Evolutionary conservation across 2,797 vertebrate species (phyloP).

Genomic region (Sebastolobus altivelis): DNA sequence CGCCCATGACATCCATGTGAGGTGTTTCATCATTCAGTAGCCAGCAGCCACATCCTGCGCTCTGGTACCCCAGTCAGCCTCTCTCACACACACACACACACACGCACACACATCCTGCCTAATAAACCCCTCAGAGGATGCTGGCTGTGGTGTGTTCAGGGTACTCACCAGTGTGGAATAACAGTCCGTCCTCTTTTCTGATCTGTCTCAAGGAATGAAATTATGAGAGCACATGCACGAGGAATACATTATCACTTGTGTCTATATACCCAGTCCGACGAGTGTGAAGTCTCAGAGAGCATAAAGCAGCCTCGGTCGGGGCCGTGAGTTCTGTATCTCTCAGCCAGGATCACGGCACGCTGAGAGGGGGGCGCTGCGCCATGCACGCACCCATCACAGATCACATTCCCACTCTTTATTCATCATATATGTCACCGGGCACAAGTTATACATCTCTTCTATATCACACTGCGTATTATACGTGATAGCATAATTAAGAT

Average conservation of each 20-base stretch:
- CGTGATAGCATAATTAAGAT: rapidly evolving
- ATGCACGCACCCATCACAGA: rapidly evolving
- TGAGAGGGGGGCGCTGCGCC: not conserved
- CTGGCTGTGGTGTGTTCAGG: too few relatives aligned
- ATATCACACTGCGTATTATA: rapidly evolving
- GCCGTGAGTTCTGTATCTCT: not conserved
- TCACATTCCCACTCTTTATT: rapidly evolving
- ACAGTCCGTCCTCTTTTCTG: constrained; percentile 25
- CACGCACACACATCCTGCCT: not conserved
- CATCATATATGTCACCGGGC: rapidly evolving
- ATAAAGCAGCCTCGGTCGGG: not conserved
- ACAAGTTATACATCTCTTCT: rapidly evolving
- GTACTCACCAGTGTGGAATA: constrained; percentile 62
- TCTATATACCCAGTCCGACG: not conserved
- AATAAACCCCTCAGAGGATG: not conserved
- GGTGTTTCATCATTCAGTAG: constrained; percentile 84
- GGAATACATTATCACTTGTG: constrained; percentile 74
- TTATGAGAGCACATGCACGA: constrained; percentile 83
- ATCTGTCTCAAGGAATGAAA: constrained; percentile 80
- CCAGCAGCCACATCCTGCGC: constrained; percentile 51
- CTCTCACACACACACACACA: not conserved
- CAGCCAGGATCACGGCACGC: rapidly evolving
- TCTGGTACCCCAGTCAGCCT: constrained; percentile 29
- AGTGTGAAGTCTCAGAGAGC: not conserved
- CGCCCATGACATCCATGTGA: constrained; percentile 70